Evolutionary conservation across 2,888 invertebrate genomes (phyloP).

Genomic region (Drosophila anomelani): DNA sequence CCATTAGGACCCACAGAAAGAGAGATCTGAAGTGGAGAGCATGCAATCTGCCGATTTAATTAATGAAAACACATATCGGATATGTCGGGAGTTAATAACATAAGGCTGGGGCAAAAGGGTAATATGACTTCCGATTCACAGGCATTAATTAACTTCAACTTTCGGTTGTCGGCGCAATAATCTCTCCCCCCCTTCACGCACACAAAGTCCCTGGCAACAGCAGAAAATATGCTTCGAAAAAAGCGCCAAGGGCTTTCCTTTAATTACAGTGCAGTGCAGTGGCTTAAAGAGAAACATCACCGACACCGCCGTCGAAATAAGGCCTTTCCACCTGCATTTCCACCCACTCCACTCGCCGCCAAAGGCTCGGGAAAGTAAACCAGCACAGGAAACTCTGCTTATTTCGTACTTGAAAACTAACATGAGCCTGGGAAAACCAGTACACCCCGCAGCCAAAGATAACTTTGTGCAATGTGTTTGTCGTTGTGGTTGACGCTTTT

Average conservation of each 20-base stretch:
- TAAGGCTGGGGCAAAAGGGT: constrained; percentile 9
- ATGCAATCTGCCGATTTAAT: constrained; percentile 27
- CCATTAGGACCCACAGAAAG: constrained; percentile 13
- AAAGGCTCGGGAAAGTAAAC: constrained; percentile 25
- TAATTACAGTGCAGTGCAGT: constrained; percentile 61
- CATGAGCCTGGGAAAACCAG: constrained; percentile 32
- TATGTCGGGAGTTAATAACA: constrained; percentile 16
- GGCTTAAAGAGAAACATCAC: constrained; percentile 44
- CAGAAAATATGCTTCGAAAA: constrained; percentile 40
- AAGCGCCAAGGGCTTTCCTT: constrained; percentile 43
- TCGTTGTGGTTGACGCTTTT: constrained; percentile 31
- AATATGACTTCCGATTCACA: constrained; percentile 23
- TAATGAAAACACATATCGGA: constrained; percentile 26
- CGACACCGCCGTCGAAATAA: constrained; percentile 36
- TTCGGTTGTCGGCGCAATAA: constrained; percentile 14
- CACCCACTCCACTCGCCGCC: constrained; percentile 7
- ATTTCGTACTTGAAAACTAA: constrained; percentile 49
- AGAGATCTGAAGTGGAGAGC: constrained; percentile 24
- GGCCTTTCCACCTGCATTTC: constrained; percentile 26
- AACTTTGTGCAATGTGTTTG: constrained; percentile 31
- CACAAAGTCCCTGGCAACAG: constrained; percentile 14
- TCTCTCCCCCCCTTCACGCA: background rate
- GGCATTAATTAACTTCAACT: constrained; percentile 33
- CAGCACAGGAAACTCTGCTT: constrained; percentile 22
- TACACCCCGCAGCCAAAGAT: constrained; percentile 54